A percentile compares a stretch with the other conserved stretches of the same genome.
These are phyloP conservation scores for Digitonthophagus gazella DNA, from an alignment of 2,888 invertebrate genomes.

Conservation along the genomic window DNA sequence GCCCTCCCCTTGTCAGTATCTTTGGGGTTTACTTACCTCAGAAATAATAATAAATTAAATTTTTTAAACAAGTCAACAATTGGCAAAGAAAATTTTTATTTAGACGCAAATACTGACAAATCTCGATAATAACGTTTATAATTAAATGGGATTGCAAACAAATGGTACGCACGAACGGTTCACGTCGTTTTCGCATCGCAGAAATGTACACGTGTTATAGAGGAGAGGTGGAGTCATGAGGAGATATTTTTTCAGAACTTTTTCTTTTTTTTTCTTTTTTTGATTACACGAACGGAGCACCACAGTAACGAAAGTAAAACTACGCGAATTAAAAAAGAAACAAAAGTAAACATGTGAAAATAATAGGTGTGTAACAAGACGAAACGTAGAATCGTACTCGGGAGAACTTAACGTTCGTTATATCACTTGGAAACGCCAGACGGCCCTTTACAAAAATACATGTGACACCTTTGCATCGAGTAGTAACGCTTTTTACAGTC, in stretches of 20 bases:
- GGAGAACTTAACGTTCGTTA: constrained; percentile 46
- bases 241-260: constrained; percentile 10
- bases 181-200: not conserved
- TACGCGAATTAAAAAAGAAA: constrained; percentile 25
- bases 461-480: constrained; percentile 41
- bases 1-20: no score
- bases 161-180: not conserved
- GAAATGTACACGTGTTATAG: constrained; percentile 10
- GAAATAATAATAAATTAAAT: no score
- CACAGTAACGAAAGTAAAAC: constrained; percentile 24
- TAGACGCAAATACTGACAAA: not conserved
- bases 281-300: constrained; percentile 18
- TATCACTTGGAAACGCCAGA: constrained; percentile 48
- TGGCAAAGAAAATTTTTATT: not conserved
- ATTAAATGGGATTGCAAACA: not conserved
- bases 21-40: no score
- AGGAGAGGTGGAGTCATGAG: not conserved
- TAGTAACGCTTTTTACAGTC: constrained; percentile 37
- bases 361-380: constrained; percentile 31
- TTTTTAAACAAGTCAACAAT: no score
- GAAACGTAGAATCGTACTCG: constrained; percentile 42
- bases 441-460: constrained; percentile 53
- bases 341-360: not conserved
- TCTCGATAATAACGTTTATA: not conserved
- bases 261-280: constrained; percentile 8